Conservation (phyloP, 2,113 vertebrate species). For the Oreocharis arfaki region DNA sequence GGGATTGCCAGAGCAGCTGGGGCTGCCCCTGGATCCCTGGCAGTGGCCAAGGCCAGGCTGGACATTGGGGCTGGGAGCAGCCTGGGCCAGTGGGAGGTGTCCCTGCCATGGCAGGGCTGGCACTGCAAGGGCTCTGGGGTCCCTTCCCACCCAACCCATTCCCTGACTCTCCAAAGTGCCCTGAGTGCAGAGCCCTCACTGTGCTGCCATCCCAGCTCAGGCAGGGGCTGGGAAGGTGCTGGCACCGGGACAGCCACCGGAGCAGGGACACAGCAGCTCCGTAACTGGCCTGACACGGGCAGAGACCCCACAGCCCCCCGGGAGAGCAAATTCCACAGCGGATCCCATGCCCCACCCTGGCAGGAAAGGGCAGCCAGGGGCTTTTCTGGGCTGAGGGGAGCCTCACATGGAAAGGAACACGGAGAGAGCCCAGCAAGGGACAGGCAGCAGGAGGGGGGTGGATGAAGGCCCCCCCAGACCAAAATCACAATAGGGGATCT, state of each 20-base stretch:
- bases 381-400: too few species aligned
- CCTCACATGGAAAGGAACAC: too few species aligned
- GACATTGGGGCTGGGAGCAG: neutral
- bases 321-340: too few species aligned
- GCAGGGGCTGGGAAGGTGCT: neutral
- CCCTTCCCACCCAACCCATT: neutral
- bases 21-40: neutral
- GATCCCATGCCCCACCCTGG: too few species aligned
- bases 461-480: neutral
- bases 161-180: neutral
- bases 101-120: neutral
- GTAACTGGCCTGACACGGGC: too few species aligned
- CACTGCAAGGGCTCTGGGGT: neutral
- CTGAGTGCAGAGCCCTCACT: neutral
- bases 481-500: accelerated
- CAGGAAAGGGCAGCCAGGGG: too few species aligned
- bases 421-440: too few species aligned
- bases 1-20: neutral
- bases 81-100: neutral
- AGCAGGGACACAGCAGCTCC: too few species aligned
- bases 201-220: neutral
- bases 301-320: too few species aligned
- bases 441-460: too few species aligned
- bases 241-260: neutral
- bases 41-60: neutral